Evolutionary conservation across 2,888 invertebrate genomes (phyloP), one percentile per base, ranked within the genome.

Genomic region (Phortica okadai): DNA sequence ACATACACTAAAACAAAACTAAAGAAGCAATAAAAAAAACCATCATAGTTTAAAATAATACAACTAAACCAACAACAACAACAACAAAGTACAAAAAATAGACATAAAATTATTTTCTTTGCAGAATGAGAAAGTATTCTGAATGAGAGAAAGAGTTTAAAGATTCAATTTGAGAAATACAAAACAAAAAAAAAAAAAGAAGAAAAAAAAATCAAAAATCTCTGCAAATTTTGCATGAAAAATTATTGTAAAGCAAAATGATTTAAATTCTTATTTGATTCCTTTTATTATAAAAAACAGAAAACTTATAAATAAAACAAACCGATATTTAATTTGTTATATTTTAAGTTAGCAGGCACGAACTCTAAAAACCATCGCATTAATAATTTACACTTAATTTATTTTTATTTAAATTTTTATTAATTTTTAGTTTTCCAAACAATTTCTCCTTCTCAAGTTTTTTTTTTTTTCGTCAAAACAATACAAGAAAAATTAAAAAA

Each of bases 321-420:
- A 33, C 33, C 33, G 33, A 33, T 33, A 33, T 33, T 67, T 67
- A 8, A 44, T 44, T 67, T 42, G 44, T 59, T 6, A 59, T 25
- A 54, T 73, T 42, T 59, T 62, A 59, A 73, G 25, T 59, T 62
- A 62, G 45, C n/a, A 54, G 41, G 21, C 59, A 62, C 42, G 85
- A 88, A 85, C 85, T 85, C 85, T 85, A 88, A 86, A 88, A 86
- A 85, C 85, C 85, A 88, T 88, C 85, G 85, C 85, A 85, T 85
- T 85, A 85, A 83, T 83, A 80, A 25, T 85, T 81, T 86, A 85
- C 81, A 25, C 80, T 88, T 84, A 86, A 88, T 86, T 84, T 87
- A 85, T 83, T 86, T 82, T 82, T 78, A 83, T 86, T 86, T 67
- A 21, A 14, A 50, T 54, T 58, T 50, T 70, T 45, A 33, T 62